Conservation (phyloP, 1,140 invertebrate species). For the Trichonephila clavata region DNA sequence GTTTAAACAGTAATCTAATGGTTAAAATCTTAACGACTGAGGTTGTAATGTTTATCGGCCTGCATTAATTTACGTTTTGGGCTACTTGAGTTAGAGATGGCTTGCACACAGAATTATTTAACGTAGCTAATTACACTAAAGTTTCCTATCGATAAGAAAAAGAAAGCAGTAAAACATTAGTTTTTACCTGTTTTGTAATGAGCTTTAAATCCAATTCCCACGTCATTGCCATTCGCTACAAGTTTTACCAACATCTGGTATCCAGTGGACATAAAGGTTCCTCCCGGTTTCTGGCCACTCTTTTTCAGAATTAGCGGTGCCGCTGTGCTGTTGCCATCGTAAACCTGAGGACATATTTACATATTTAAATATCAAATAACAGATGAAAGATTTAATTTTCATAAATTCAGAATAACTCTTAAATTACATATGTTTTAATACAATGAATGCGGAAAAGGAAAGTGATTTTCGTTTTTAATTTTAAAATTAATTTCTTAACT, state of each 20-base stretch:
- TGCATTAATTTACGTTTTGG: no score
- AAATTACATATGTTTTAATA: no score
- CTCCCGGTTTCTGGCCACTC: conserved; percentile 83
- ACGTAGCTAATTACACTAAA: no score
- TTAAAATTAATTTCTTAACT: no score
- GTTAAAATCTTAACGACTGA: no score
- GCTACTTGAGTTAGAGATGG: no score
- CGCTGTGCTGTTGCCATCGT: conserved; percentile 84
- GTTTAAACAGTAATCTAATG: no score
- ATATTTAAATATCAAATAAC: not conserved
- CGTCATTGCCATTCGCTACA: conserved; percentile 83
- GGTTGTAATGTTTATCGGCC: no score
- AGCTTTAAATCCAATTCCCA: conserved; percentile 89
- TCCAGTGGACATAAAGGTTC: conserved; percentile 83
- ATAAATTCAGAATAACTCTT: not conserved
- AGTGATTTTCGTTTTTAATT: no score
- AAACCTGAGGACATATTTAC: conserved; percentile 82
- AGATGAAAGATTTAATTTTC: not conserved
- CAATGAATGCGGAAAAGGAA: no score
- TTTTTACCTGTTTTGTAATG: conserved; percentile 83
- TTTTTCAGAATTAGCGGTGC: conserved; percentile 82
- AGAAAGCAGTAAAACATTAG: not conserved
- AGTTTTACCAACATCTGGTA: conserved; percentile 86
- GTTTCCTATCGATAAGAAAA: no score
- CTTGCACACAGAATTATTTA: no score